Evolutionary conservation across 1,140 invertebrate species (phyloP).

Genomic region (Leptinotarsa undecemlineata): DNA sequence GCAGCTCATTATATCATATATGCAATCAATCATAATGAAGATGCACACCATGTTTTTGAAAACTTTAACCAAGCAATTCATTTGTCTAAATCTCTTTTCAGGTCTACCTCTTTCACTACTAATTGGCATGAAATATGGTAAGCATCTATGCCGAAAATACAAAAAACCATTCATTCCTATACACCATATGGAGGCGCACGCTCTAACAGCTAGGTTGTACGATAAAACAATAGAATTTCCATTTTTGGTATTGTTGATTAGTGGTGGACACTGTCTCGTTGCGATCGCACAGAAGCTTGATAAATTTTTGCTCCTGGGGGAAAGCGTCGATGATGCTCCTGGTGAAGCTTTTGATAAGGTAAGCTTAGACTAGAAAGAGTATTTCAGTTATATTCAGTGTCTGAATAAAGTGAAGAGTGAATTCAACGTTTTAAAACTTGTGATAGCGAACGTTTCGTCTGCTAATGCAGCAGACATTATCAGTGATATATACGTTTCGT

Average conservation of each 20-base stretch:
- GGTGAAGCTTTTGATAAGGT: conserved; percentile 93
- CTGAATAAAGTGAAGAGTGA: too few species aligned
- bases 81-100: conserved; percentile 38
- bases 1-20: too few species aligned
- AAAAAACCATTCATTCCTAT: conserved; percentile 91
- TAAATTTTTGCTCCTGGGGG: conserved; percentile 79
- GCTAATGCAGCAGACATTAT: too few species aligned
- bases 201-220: conserved; percentile 81
- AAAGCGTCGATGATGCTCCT: conserved; percentile 81
- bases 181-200: conserved; percentile 99
- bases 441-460: too few species aligned
- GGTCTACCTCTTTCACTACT: conserved; percentile 76
- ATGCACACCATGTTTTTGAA: too few species aligned
- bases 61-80: too few species aligned
- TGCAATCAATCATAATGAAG: too few species aligned
- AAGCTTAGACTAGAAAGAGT: neutral
- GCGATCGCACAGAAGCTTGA: conserved; percentile 75
- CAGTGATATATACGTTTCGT: too few species aligned
- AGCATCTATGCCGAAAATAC: conserved; percentile 69
- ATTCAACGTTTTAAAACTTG: too few species aligned
- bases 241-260: conserved; percentile 86
- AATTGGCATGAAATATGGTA: conserved; percentile 85
- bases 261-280: conserved; percentile 89
- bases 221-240: conserved; percentile 75
- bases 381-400: too few species aligned